Evolutionary conservation across 2,113 vertebrate species (phyloP).

Genomic region (Phrynosoma blainvillii): DNA sequence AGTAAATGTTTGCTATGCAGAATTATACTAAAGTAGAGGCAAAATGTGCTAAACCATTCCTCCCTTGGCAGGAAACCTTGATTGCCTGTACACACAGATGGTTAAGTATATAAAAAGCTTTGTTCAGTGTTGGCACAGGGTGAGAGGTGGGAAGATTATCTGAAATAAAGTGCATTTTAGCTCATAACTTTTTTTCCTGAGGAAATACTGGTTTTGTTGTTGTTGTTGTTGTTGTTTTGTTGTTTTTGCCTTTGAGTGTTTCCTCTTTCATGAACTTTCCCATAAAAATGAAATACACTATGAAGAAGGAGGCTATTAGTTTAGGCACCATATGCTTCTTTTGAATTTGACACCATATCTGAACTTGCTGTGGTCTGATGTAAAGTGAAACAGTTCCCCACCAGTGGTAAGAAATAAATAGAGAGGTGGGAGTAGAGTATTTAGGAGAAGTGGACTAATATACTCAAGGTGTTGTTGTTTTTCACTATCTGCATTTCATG

Average conservation of each 20-base stretch:
- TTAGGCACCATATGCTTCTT: conserved; percentile 5
- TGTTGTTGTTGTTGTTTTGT: background rate
- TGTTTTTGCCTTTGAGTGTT: background rate
- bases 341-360: background rate
- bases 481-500: background rate
- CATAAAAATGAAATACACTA: conserved; percentile 5
- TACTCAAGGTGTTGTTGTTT: background rate
- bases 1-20: conserved; percentile 12
- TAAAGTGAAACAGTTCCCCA: background rate
- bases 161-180: conserved; percentile 49
- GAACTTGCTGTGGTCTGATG: background rate
- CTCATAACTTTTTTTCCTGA: conserved; percentile 5
- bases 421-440: background rate
- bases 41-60: background rate
- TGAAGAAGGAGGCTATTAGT: background rate
- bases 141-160: conserved; percentile 50
- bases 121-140: conserved; percentile 36
- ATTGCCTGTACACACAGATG: conserved; percentile 18
- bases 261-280: background rate
- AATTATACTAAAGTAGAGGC: background rate
- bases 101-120: conserved; percentile 34
- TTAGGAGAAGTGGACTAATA: background rate
- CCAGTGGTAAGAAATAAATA: background rate
- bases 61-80: background rate
- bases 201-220: background rate